phyloP scores from a whole-genome alignment of 2,113 vertebrate species.

The Proterorhinus semilunaris region DNA sequence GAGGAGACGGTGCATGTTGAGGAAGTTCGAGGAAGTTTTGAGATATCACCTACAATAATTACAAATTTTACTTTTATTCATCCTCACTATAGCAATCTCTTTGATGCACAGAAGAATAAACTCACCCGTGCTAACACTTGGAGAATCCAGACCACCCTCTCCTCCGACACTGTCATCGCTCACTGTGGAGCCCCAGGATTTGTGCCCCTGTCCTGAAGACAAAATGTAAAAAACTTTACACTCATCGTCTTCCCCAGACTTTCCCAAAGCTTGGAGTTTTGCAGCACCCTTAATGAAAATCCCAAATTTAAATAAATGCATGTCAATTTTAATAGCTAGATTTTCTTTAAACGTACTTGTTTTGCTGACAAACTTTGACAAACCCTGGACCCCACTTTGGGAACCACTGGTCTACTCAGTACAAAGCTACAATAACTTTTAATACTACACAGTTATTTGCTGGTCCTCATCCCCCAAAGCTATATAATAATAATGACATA shows the following conservation, averaged over 20 bases:
- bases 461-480: background rate
- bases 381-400: too few species aligned
- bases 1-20: slow-evolving; percentile 86
- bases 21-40: slow-evolving; percentile 75
- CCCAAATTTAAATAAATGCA: too few species aligned
- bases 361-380: too few species aligned
- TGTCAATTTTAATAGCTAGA: too few species aligned
- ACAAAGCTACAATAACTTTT: background rate
- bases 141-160: slow-evolving; percentile 74
- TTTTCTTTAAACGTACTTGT: too few species aligned
- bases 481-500: background rate
- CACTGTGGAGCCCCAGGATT: slow-evolving; percentile 86
- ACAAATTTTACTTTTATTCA: background rate
- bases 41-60: slow-evolving; percentile 79
- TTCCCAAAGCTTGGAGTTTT: too few species aligned
- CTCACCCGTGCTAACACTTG: slow-evolving; percentile 74
- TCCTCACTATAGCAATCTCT: too few species aligned
- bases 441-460: background rate
- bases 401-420: too few species aligned
- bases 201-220: slow-evolving; percentile 80
- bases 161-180: slow-evolving; percentile 77
- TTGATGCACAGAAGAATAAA: background rate
- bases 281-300: too few species aligned
- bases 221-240: background rate
- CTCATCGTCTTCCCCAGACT: too few species aligned